Conservation (phyloP, 2,113 vertebrate species). For the Alaudala cheleensis region DNA sequence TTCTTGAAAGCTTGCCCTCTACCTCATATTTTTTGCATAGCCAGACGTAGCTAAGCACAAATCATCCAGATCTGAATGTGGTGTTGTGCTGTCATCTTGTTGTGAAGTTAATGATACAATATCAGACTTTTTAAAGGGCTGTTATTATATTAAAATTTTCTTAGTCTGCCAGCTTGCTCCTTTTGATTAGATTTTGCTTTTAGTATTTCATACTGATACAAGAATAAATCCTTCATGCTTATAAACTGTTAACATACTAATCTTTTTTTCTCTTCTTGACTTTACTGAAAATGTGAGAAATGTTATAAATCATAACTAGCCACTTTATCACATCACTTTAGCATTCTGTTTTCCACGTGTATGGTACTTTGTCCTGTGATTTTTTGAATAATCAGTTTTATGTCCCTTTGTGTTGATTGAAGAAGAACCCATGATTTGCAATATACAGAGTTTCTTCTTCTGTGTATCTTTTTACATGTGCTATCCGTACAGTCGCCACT, state of each 20-base stretch:
- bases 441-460: background rate
- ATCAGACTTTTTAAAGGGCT: constrained; percentile 47
- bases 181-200: constrained; percentile 70
- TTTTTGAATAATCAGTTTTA: background rate
- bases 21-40: background rate
- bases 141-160: constrained; percentile 56
- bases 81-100: constrained; percentile 65
- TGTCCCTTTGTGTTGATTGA: background rate
- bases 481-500: background rate
- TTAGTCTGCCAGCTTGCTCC: constrained; percentile 43
- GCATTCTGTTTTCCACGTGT: background rate
- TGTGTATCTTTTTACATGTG: background rate
- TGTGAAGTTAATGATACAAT: constrained; percentile 59
- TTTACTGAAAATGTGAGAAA: background rate
- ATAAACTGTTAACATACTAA: background rate
- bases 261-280: constrained; percentile 8
- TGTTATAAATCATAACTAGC: background rate
- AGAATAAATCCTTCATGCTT: constrained; percentile 41
- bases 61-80: constrained; percentile 52
- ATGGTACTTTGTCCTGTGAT: background rate
- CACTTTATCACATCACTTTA: background rate
- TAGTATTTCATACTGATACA: constrained; percentile 39
- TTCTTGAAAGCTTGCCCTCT: background rate
- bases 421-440: constrained; percentile 7
- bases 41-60: constrained; percentile 15